Percentiles rank a stretch among this genome's conserved stretches.
Conservation (phyloP, 2,797 vertebrate species). For the Tiaroga cobitis region DNA sequence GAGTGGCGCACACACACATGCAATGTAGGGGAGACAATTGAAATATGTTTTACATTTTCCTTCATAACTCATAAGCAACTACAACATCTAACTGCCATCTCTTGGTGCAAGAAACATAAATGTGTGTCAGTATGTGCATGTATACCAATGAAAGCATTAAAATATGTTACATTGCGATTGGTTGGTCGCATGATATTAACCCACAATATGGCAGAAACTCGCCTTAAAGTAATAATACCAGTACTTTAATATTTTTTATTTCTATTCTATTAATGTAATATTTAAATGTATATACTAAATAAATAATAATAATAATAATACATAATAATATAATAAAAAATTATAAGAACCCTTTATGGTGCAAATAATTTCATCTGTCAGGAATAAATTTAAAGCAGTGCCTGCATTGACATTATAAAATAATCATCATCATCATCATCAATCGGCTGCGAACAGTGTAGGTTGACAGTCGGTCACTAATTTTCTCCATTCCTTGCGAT, state of each 20-base stretch:
- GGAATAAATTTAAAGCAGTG: not conserved
- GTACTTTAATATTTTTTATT: not conserved
- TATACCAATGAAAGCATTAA: not conserved
- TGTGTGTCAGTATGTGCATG: not conserved
- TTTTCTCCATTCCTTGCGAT: no score
- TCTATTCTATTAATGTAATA: not conserved
- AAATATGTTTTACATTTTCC: conserved; percentile 4
- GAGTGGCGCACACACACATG: conserved; percentile 4
- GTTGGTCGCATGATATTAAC: not conserved
- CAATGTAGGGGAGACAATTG: not conserved
- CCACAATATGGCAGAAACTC: not conserved
- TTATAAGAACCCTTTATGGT: not conserved
- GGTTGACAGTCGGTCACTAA: no score
- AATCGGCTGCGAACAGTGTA: no score
- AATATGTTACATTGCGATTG: not conserved
- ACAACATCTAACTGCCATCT: not conserved
- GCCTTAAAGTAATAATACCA: not conserved
- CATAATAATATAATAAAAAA: not conserved
- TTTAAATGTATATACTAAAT: not conserved
- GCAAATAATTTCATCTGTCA: not conserved
- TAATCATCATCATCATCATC: no score
- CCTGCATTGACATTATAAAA: not conserved
- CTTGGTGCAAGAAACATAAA: not conserved
- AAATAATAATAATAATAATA: no score
- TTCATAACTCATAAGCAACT: not conserved